Base-by-base conservation (phyloP, 2,113 vertebrate genomes). In the Haemorhous mexicanus region DNA sequence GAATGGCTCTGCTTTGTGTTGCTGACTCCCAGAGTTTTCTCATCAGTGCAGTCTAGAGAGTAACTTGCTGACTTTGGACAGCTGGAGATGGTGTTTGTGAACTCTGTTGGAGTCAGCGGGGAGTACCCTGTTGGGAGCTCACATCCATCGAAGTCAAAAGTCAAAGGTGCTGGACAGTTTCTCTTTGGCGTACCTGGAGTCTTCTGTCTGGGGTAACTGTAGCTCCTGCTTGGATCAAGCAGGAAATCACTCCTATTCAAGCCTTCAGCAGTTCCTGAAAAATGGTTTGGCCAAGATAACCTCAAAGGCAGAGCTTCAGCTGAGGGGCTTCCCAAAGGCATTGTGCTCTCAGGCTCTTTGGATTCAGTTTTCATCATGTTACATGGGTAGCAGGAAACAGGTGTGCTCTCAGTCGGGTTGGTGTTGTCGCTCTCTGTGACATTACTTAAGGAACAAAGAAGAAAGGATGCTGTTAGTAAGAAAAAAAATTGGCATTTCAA, bases 191-290 rank as follows among this genome's bases (percentile, higher is more conserved):
- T 98, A 95, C 98, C 98, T 15, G 98, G 98, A 26, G 98, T 98
- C 95, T 99, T 99, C 94, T 99, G 99, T 44, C 99, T 98, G 58
- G 99, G 99, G 85, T 99, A 99, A 82, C 99, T 99, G 94, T 99
- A 99, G 95, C 99, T 99, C 73, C 98, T 98, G 96, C 98, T 98
- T 28, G 98, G 97, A 70, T 98, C 96, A 1, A 98, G 98, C 10
- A 98, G 96, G 64, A 99, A 99, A 67, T 99, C 98, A 3, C 97
- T 98, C 82, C 93, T 96, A 80, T 98, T 97, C 81, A 95, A 97
- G 32, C 97, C 98, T 67, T 99, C 98, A 2, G 94, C 90, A 26
- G 96, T 97, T 89, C 98, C 98, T 23, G 98, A 99, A 91, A 98
- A 98, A 95, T 98, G 98, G 87, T 99, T 99, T 44, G 99, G 99